Percentiles rank a stretch among this genome's conserved stretches.
These are phyloP conservation scores for Propsilocerus akamusi DNA, from an alignment of 1,140 invertebrate genomes.

Conservation along the genomic window DNA sequence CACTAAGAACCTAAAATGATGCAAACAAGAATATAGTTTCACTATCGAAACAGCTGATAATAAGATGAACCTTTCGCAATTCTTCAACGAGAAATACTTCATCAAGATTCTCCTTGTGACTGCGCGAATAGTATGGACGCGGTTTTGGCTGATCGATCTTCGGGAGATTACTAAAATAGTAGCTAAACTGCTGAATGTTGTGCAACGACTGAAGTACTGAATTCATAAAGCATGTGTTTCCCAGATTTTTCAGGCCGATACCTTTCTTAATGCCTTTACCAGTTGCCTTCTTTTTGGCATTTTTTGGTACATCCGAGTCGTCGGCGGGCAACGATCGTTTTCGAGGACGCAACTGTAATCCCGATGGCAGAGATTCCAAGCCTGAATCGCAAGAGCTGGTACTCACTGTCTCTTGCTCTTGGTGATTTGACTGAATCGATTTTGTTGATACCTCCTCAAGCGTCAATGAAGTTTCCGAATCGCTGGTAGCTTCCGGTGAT, in stretches of 20 bases:
- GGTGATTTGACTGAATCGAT: conserved; percentile 8
- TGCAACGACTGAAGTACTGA: conserved; percentile 69
- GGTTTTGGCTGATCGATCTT: conserved; percentile 41
- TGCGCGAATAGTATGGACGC: conserved; percentile 39
- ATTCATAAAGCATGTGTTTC: conserved; percentile 83
- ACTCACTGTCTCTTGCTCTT: conserved; percentile 13
- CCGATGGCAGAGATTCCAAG: conserved; percentile 15
- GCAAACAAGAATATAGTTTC: background rate
- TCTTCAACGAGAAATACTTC: conserved; percentile 60
- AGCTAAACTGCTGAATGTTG: conserved; percentile 70
- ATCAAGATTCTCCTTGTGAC: conserved; percentile 37
- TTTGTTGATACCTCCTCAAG: conserved; percentile 9
- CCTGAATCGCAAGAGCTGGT: conserved; percentile 12
- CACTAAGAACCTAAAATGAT: conserved; percentile 36
- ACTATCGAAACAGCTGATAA: conserved; percentile 5
- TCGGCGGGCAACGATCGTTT: conserved; percentile 38
- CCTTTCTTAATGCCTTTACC: conserved; percentile 35
- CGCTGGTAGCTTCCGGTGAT: conserved; percentile 10
- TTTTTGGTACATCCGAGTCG: conserved; percentile 15
- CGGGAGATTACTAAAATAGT: conserved; percentile 61
- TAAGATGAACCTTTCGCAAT: conserved; percentile 54
- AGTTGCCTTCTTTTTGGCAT: conserved; percentile 15
- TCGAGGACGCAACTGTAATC: conserved; percentile 16
- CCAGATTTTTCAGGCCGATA: conserved; percentile 63
- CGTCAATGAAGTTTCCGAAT: conserved; percentile 14